Conservation (phyloP, 92 coral and sea anemone species). For the Galaxea fascicularis region DNA sequence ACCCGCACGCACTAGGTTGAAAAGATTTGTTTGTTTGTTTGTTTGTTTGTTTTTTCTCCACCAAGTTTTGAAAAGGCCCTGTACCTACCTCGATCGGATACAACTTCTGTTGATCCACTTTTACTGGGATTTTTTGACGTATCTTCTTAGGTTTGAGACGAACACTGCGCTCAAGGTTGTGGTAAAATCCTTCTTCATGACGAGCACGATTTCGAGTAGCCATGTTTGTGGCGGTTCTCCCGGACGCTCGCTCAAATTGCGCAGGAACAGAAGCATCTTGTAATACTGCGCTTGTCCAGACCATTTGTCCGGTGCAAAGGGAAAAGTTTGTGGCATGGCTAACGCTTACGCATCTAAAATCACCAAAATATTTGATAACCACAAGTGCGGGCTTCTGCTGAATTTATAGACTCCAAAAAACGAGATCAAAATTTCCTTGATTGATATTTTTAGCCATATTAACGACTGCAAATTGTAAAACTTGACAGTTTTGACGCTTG, state of each 20-base stretch:
- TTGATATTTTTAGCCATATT: no score
- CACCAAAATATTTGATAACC: no score
- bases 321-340: slow-evolving; percentile 5
- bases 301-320: background rate
- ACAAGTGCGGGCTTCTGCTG: no score
- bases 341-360: no score
- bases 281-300: background rate
- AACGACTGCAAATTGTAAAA: no score
- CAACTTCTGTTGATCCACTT: slow-evolving; percentile 34
- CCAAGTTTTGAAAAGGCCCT: background rate
- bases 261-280: background rate
- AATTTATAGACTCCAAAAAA: no score
- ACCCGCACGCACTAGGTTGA: no score
- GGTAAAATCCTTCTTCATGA: slow-evolving; percentile 17
- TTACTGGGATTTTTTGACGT: background rate
- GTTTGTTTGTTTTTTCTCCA: no score
- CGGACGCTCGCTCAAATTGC: background rate
- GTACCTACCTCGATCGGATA: slow-evolving; percentile 55
- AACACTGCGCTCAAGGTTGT: background rate
- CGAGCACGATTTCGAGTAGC: slow-evolving; percentile 43
- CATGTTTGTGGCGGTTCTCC: background rate
- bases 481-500: no score
- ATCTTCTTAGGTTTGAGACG: slow-evolving; percentile 18
- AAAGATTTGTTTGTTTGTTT: no score
- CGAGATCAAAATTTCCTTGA: no score